A percentile compares a stretch with the other conserved stretches of the same genome.
Evolutionary conservation across 2,113 vertebrate species (phyloP).

Genomic region (Sitta europaea): DNA sequence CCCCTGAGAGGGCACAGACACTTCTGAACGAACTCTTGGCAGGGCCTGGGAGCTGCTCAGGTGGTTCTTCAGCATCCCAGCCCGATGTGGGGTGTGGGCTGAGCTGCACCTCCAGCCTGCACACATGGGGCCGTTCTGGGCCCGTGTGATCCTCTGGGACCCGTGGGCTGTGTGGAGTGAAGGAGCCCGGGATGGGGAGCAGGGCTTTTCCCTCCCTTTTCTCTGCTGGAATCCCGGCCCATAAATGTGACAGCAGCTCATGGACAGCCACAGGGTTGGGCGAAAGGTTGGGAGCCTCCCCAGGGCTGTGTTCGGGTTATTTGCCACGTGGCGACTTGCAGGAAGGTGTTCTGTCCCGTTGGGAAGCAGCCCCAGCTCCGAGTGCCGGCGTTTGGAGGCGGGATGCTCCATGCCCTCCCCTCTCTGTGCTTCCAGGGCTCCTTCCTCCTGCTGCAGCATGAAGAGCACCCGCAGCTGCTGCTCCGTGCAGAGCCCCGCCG

Average conservation of each 20-base stretch:
- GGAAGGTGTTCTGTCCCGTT: rapidly evolving
- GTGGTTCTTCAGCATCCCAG: neutral
- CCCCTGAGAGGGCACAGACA: rapidly evolving
- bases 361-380: rapidly evolving
- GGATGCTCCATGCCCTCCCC: neutral
- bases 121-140: neutral
- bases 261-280: rapidly evolving
- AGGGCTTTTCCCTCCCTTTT: neutral
- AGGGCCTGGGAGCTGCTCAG: rapidly evolving
- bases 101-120: neutral
- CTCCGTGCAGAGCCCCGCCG: conserved; percentile 43
- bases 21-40: rapidly evolving
- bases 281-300: neutral
- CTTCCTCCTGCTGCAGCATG: conserved; percentile 66
- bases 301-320: neutral
- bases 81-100: rapidly evolving
- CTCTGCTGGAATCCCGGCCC: rapidly evolving
- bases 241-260: rapidly evolving
- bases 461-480: conserved; percentile 76
- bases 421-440: neutral
- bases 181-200: neutral
- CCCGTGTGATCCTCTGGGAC: rapidly evolving
- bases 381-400: rapidly evolving
- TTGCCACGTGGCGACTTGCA: rapidly evolving
- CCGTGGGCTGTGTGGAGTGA: rapidly evolving